Conservation (phyloP, 2,888 invertebrate species). For the Phengaris alcon region DNA sequence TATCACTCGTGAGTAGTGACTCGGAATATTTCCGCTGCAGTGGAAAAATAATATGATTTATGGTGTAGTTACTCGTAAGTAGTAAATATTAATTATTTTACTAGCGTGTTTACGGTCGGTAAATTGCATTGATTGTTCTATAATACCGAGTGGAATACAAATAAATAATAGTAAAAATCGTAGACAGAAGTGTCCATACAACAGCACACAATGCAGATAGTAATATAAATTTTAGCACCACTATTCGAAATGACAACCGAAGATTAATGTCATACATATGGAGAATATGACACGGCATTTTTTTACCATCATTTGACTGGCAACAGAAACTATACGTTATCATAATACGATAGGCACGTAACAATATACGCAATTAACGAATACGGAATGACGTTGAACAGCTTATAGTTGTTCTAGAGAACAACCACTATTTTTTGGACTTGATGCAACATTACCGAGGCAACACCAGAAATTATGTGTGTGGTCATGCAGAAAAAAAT, state of each 20-base stretch:
- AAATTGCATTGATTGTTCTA: background rate
- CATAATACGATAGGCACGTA: conserved; percentile 6
- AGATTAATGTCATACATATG: background rate
- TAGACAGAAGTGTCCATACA: background rate
- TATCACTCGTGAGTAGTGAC: background rate
- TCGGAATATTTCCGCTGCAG: conserved; percentile 1
- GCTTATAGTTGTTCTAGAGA: conserved; percentile 6
- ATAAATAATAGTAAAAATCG: background rate
- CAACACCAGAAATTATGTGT: background rate
- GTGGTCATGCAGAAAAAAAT: background rate
- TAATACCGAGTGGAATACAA: background rate
- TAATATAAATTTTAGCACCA: background rate
- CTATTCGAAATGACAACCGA: background rate
- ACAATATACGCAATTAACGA: background rate
- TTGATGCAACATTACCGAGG: background rate
- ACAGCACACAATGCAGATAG: background rate
- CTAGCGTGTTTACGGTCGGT: too few relatives aligned
- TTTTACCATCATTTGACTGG: background rate
- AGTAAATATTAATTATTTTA: background rate
- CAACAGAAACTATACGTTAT: conserved; percentile 9
- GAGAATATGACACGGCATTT: background rate
- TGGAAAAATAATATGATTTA: conserved; percentile 15
- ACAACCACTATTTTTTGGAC: background rate
- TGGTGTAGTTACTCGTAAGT: background rate
- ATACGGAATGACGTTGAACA: conserved; percentile 1